Evolutionary conservation across 2,888 invertebrate species (phyloP).

Genomic region (Volucella inflata): DNA sequence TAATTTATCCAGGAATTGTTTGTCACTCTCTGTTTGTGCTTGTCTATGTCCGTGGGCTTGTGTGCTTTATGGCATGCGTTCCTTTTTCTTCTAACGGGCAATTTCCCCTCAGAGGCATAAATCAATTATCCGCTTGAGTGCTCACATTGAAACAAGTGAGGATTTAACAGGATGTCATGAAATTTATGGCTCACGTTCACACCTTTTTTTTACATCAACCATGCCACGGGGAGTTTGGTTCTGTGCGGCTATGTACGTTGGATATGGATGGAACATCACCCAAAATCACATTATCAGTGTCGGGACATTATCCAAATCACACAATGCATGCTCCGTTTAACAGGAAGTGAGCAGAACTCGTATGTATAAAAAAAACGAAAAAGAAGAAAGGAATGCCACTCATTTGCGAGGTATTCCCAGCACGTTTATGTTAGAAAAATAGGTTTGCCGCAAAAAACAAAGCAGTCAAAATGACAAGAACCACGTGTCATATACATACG

Average conservation of each 20-base stretch:
- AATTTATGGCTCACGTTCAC: slow-evolving; percentile 60
- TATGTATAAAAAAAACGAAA: neutral
- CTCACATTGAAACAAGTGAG: slow-evolving; percentile 32
- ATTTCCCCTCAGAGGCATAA: slow-evolving; percentile 60
- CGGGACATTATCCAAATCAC: slow-evolving; percentile 68
- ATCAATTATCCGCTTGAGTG: slow-evolving; percentile 56
- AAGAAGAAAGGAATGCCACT: slow-evolving; percentile 2
- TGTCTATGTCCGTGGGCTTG: slow-evolving; percentile 6
- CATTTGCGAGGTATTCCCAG: slow-evolving; percentile 49
- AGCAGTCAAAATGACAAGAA: too few species aligned
- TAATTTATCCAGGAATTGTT: slow-evolving; percentile 11
- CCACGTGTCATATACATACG: neutral
- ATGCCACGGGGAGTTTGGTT: neutral
- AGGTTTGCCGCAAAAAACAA: slow-evolving; percentile 8
- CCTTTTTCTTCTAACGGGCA: slow-evolving; percentile 44
- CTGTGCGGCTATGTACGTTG: neutral
- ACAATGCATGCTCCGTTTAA: slow-evolving; percentile 59
- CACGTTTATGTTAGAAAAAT: slow-evolving; percentile 61
- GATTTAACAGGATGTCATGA: slow-evolving; percentile 37
- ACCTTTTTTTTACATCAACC: slow-evolving; percentile 51
- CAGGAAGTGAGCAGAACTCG: neutral
- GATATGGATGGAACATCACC: neutral
- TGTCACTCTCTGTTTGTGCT: neutral
- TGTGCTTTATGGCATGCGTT: neutral
- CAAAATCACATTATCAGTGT: slow-evolving; percentile 62